These are phyloP conservation scores for Synanceia verrucosa DNA, from an alignment of 2,797 vertebrate species.

Conservation along the genomic window DNA sequence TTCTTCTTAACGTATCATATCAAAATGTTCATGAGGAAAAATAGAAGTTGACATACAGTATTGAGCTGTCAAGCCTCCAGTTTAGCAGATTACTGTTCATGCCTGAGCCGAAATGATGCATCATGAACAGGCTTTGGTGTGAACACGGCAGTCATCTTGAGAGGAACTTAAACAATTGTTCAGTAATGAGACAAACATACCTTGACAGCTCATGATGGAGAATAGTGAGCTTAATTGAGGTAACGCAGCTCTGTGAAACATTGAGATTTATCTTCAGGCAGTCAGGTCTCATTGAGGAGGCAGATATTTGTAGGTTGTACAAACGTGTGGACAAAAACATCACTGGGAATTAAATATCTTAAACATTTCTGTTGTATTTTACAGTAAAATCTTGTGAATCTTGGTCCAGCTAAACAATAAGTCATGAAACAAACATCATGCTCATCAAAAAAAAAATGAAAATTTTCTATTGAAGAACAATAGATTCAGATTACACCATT, in stretches of 20 bases:
- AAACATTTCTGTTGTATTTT: slow-evolving; percentile 27
- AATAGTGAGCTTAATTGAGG: slow-evolving; percentile 58
- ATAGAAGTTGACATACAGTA: slow-evolving; percentile 62
- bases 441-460: neutral
- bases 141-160: slow-evolving; percentile 67
- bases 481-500: neutral
- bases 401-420: neutral
- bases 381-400: slow-evolving; percentile 9
- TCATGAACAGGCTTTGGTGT: slow-evolving; percentile 58
- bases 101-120: slow-evolving; percentile 60
- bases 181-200: slow-evolving; percentile 77
- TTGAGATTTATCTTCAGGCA: slow-evolving; percentile 61
- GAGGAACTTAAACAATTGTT: slow-evolving; percentile 77
- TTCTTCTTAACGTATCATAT: slow-evolving; percentile 55
- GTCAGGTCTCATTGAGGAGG: slow-evolving; percentile 29
- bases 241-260: slow-evolving; percentile 57
- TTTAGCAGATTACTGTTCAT: slow-evolving; percentile 68
- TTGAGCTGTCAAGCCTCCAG: slow-evolving; percentile 76
- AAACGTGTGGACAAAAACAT: slow-evolving; percentile 23
- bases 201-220: slow-evolving; percentile 74
- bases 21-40: slow-evolving; percentile 65
- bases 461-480: neutral
- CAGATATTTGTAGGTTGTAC: slow-evolving; percentile 19
- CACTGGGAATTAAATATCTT: slow-evolving; percentile 15
- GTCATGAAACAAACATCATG: neutral